Conservation (phyloP, 1,140 invertebrate species). For the Temnothorax longispinosus region DNA sequence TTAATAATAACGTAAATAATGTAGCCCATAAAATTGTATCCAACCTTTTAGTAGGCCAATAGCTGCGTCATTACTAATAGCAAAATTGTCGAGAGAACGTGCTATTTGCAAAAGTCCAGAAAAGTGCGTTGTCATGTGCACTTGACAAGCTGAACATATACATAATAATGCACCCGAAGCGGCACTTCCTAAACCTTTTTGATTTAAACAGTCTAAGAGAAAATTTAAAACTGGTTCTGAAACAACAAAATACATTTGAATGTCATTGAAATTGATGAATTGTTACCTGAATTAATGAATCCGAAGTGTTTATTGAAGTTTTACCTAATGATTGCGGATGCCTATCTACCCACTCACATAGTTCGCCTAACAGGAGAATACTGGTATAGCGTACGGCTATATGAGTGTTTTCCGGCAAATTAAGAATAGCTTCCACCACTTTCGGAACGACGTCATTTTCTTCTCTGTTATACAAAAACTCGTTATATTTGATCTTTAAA, state of each 20-base stretch:
- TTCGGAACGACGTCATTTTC: slow-evolving; percentile 97
- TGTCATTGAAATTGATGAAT: not conserved
- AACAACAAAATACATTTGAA: slow-evolving; percentile 63
- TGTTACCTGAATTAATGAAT: not conserved
- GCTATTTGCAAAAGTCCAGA: slow-evolving; percentile 93
- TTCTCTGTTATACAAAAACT: slow-evolving; percentile 87
- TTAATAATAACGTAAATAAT: not conserved
- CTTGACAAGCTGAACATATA: slow-evolving; percentile 92
- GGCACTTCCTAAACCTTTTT: slow-evolving; percentile 90
- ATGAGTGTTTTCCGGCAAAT: slow-evolving; percentile 94
- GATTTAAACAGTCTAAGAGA: slow-evolving; percentile 91
- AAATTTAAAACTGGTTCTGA: slow-evolving; percentile 93
- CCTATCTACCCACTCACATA: slow-evolving; percentile 97
- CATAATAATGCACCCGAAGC: slow-evolving; percentile 91
- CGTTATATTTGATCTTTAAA: not conserved
- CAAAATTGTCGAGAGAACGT: slow-evolving; percentile 91
- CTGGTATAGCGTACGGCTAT: slow-evolving; percentile 96
- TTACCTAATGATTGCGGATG: slow-evolving; percentile 92
- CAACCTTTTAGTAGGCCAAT: slow-evolving; percentile 93
- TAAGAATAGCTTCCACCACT: slow-evolving; percentile 96
- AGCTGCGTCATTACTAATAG: slow-evolving; percentile 92
- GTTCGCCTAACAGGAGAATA: slow-evolving; percentile 95
- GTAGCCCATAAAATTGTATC: slow-evolving; percentile 13
- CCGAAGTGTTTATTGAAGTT: not conserved
- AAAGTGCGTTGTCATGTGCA: slow-evolving; percentile 93